Evolutionary conservation across 2,113 vertebrate genomes (phyloP), one percentile per base, ranked within the genome.

Genomic region (Potamarius usumacintae): DNA sequence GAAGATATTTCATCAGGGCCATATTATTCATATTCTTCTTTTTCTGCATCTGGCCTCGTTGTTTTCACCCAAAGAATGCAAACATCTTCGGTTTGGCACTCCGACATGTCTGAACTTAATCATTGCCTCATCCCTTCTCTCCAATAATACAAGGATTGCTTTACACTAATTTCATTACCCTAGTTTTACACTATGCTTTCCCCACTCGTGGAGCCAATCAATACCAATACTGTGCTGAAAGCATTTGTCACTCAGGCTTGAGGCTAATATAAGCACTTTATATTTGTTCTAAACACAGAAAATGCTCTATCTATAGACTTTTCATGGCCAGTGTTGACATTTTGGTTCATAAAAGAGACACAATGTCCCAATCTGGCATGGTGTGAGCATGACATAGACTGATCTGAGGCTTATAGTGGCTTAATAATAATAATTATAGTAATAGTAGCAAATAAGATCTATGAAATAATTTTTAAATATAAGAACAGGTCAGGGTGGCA

Each of bases 191-290:
- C 55, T 63, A 25, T 65, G 81, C 60, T 52, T 50, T 65, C 30
- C 30, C 17, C 15, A 62, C 79, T 42, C 10, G 6, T 82, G 27
- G 57, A 60, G 18, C 55, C 14, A 65, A 83, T 83, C 57, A 12
- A 62, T 65, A n/a, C 22, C 34, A n/a, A 17, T 60, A 60, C 78
- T 58, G 34, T 50, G 60, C 60, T 83, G 81, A 50, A 83, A 83
- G 81, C 34, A n/a, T 60, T 83, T 7, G 60, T 65, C 34, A 82
- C 58, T 82, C 60, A 83, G 34, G 6, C 34, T 63, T 25, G 0
- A 82, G 20, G 30, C 57, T 62, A 42, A 30, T 17, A 20, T 20
- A 20, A 22, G 57, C 80, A 81, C 27, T 81, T 60, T 60, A 60
- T 11, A 58, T 81, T 34, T 17, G 5, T 55, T 55, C 17, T 57